These are phyloP conservation scores for Graptemys geographica DNA, from an alignment of 2,797 vertebrate species.

Conservation along the genomic window DNA sequence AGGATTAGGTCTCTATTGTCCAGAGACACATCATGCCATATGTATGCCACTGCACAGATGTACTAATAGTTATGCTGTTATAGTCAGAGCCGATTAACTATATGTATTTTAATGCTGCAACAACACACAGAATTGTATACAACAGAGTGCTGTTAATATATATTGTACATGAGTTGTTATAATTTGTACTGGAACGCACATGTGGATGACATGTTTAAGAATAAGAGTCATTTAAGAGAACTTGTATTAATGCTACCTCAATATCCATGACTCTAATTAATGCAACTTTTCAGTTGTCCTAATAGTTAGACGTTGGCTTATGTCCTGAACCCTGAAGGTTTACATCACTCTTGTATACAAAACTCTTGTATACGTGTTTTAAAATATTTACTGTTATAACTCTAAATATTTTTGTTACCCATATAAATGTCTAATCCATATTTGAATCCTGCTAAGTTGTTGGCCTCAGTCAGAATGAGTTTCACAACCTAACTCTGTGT, in stretches of 20 bases:
- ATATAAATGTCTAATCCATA: background rate
- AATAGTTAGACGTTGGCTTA: background rate
- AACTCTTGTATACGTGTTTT: background rate
- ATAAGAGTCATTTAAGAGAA: background rate
- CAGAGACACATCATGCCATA: background rate
- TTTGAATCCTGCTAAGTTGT: background rate
- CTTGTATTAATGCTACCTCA: background rate
- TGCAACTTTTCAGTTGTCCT: background rate
- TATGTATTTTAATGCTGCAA: background rate
- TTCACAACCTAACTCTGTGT: background rate
- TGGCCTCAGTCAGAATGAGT: background rate
- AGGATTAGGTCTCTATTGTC: background rate
- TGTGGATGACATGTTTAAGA: accelerated
- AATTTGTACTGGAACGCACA: background rate
- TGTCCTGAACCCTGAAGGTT: background rate
- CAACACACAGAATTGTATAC: background rate
- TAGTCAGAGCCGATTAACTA: background rate
- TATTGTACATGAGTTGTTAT: background rate
- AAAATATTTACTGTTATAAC: background rate
- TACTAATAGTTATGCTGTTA: background rate
- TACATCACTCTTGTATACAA: background rate
- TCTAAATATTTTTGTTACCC: background rate
- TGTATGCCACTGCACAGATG: accelerated
- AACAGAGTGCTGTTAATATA: background rate
- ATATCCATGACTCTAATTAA: background rate